These are phyloP conservation scores for Phragmatobia fuliginosa DNA, from an alignment of 2,888 invertebrate species.

Conservation along the genomic window DNA sequence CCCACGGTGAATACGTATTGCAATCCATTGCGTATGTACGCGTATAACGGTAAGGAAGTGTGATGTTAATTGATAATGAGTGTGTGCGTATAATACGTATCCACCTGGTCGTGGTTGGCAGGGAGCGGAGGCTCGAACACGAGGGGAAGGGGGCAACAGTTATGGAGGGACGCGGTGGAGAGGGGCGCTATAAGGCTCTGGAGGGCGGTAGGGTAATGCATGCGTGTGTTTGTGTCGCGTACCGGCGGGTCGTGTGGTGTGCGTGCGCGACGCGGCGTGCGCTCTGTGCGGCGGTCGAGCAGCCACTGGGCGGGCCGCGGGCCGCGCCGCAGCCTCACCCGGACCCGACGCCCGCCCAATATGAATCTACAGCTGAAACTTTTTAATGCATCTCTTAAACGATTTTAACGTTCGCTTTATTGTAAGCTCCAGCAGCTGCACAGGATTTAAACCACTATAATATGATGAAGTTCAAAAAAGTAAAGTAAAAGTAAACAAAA, in stretches of 20 bases:
- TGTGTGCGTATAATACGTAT: slow-evolving; percentile 69
- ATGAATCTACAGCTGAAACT: slow-evolving; percentile 60
- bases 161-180: slow-evolving; percentile 26
- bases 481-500: slow-evolving; percentile 5
- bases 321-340: slow-evolving; percentile 70
- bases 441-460: not conserved
- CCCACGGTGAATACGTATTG: slow-evolving; percentile 54
- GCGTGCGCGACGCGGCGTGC: slow-evolving; percentile 81
- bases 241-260: slow-evolving; percentile 79
- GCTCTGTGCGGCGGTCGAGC: slow-evolving; percentile 80
- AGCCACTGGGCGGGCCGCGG: slow-evolving; percentile 74
- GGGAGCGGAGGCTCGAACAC: slow-evolving; percentile 33
- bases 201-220: slow-evolving; percentile 56
- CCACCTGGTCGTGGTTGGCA: slow-evolving; percentile 59
- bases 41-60: slow-evolving; percentile 37
- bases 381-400: slow-evolving; percentile 62
- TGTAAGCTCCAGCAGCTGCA: slow-evolving; percentile 18
- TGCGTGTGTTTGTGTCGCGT: slow-evolving; percentile 79
- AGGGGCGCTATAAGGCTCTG: slow-evolving; percentile 31
- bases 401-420: slow-evolving; percentile 28
- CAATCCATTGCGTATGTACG: slow-evolving; percentile 35
- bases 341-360: slow-evolving; percentile 70
- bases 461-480: not conserved
- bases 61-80: slow-evolving; percentile 53
- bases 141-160: slow-evolving; percentile 21